A percentile compares a stretch with the other conserved stretches of the same genome.
Conservation (phyloP, 2,888 invertebrate species). For the Thysanoteuthis rhombus region DNA sequence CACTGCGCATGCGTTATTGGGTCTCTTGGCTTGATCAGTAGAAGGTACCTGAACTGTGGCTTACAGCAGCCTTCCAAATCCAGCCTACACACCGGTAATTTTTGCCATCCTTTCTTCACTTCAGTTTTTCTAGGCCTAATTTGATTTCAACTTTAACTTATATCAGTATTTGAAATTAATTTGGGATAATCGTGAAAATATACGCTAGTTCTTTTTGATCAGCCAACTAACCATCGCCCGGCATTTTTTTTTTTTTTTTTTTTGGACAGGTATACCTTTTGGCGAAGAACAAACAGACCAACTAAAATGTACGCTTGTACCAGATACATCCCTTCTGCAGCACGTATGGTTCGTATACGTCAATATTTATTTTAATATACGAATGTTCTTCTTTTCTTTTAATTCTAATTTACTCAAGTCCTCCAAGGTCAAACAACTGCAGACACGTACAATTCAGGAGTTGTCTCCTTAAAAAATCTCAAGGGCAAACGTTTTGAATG, state of each 20-base stretch:
- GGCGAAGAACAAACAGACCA: background rate
- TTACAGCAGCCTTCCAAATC: background rate
- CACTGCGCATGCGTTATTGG: background rate
- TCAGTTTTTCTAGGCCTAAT: background rate
- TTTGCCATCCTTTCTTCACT: conserved; percentile 17
- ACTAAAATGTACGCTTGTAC: conserved; percentile 57
- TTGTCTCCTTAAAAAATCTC: background rate
- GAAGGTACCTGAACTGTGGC: background rate
- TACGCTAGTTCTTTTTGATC: background rate
- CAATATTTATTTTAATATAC: conserved; percentile 25
- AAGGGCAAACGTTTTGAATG: background rate
- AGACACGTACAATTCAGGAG: conserved; percentile 13
- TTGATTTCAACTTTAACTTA: background rate
- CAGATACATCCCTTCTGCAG: conserved; percentile 54
- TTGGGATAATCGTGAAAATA: background rate
- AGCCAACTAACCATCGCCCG: conserved; percentile 21
- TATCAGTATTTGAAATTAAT: background rate
- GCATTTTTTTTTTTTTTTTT: conserved; percentile 31
- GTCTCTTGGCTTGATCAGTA: conserved; percentile 17
- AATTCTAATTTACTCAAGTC: background rate
- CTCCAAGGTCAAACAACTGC: conserved; percentile 24
- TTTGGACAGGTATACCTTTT: conserved; percentile 20
- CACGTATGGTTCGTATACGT: conserved; percentile 39
- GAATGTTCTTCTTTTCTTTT: background rate
- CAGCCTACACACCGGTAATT: conserved; percentile 14